Evolutionary conservation across 2,797 vertebrate genomes (phyloP).

Genomic region (Pitangus sulphuratus): DNA sequence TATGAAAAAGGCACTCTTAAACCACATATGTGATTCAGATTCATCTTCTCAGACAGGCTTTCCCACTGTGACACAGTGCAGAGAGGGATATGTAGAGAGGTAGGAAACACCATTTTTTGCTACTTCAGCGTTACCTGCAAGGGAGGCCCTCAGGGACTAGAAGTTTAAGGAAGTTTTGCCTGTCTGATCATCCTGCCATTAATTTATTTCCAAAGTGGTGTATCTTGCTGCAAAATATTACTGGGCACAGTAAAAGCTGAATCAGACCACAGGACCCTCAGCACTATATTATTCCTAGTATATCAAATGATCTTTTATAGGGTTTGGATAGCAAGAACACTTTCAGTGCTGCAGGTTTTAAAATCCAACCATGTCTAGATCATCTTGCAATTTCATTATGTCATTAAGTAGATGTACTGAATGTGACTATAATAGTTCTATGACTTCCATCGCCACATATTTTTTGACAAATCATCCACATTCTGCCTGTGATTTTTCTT

Average conservation of each 20-base stretch:
- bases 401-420: background rate
- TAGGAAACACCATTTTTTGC: background rate
- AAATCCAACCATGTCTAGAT: background rate
- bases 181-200: background rate
- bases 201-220: background rate
- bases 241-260: background rate
- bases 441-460: background rate
- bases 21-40: background rate
- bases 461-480: background rate
- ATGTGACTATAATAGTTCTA: background rate
- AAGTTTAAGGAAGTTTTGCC: background rate
- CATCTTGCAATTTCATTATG: background rate
- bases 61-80: background rate
- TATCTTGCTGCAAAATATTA: background rate
- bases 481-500: background rate
- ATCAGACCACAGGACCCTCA: background rate
- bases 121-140: background rate
- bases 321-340: background rate
- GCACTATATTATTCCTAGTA: background rate
- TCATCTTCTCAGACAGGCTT: background rate
- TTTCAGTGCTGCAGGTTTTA: background rate
- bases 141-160: background rate
- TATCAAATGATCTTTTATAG: background rate
- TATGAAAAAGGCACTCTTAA: background rate
- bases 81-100: background rate